phyloP scores from a whole-genome alignment of 2,113 vertebrate species.

The Pitta sordida region DNA sequence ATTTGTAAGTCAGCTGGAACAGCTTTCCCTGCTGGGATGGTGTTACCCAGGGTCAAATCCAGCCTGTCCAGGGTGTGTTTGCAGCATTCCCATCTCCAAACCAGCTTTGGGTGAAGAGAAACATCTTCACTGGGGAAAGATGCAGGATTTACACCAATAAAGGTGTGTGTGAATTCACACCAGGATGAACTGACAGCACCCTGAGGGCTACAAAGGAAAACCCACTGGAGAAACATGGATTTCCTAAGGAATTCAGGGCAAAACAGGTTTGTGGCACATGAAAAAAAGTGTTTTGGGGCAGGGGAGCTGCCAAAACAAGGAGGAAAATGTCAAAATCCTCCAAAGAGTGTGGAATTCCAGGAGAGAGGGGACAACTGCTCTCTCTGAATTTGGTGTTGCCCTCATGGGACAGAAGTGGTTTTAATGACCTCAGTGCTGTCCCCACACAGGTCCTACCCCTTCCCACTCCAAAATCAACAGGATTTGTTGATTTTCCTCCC shows the following conservation, averaged over 20 bases:
- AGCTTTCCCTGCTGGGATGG: neutral
- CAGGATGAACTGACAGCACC: neutral
- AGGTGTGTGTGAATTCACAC: neutral
- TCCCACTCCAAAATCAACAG: neutral
- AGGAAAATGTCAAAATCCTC: slow-evolving; percentile 25
- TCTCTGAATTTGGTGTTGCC: fast-evolving
- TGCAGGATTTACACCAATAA: neutral
- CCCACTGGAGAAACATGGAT: neutral
- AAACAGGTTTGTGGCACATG: slow-evolving; percentile 30
- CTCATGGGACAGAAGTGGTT: neutral
- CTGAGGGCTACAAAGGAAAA: neutral
- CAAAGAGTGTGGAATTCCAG: neutral
- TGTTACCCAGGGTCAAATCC: neutral
- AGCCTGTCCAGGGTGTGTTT: neutral
- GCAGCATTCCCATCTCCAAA: neutral
- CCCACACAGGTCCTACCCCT: neutral
- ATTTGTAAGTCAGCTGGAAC: neutral
- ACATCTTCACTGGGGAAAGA: neutral
- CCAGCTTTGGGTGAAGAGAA: neutral
- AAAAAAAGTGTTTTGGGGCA: slow-evolving; percentile 24
- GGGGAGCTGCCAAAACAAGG: slow-evolving; percentile 9
- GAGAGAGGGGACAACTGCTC: neutral
- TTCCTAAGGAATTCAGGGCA: slow-evolving; percentile 21
- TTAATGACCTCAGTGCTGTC: neutral
- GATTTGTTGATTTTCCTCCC: neutral